Conservation (phyloP, 2,797 vertebrate species). For the Enoplosus armatus region DNA sequence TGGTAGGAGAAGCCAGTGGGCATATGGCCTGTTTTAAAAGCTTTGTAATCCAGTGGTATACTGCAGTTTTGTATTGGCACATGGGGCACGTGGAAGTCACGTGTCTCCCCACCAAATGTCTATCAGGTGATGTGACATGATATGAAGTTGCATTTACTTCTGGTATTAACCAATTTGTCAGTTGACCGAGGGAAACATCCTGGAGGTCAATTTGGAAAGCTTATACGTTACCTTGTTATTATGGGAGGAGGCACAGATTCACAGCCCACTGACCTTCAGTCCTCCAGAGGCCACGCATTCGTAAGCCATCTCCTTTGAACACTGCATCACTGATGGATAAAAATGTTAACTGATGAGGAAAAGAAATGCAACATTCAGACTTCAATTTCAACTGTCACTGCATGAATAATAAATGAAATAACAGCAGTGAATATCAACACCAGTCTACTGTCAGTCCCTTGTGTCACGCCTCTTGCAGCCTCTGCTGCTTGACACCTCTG, state of each 20-base stretch:
- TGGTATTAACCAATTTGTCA: background rate
- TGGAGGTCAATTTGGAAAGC: conserved; percentile 19
- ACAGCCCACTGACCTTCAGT: conserved; percentile 36
- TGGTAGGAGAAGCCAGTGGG: background rate
- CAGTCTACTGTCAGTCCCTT: conserved; percentile 2
- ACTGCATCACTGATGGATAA: background rate
- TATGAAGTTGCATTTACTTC: conserved; percentile 5
- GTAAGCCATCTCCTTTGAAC: conserved; percentile 7
- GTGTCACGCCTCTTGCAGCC: conserved; percentile 15
- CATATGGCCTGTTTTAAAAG: conserved; percentile 13
- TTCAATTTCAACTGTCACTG: background rate
- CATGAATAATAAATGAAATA: background rate
- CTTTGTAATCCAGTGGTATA: background rate
- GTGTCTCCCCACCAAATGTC: background rate
- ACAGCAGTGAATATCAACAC: conserved; percentile 1
- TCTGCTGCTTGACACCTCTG: conserved; percentile 36
- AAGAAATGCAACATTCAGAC: background rate
- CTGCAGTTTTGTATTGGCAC: too few relatives aligned
- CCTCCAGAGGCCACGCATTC: conserved; percentile 8
- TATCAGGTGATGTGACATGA: background rate
- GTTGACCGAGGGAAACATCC: conserved; percentile 3
- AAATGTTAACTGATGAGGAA: background rate
- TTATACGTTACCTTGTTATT: conserved; percentile 6
- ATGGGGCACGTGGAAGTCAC: too few relatives aligned
- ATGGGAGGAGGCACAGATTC: conserved; percentile 7